Conservation (phyloP, 2,113 vertebrate species). For the Xiphophorus maculatus region DNA sequence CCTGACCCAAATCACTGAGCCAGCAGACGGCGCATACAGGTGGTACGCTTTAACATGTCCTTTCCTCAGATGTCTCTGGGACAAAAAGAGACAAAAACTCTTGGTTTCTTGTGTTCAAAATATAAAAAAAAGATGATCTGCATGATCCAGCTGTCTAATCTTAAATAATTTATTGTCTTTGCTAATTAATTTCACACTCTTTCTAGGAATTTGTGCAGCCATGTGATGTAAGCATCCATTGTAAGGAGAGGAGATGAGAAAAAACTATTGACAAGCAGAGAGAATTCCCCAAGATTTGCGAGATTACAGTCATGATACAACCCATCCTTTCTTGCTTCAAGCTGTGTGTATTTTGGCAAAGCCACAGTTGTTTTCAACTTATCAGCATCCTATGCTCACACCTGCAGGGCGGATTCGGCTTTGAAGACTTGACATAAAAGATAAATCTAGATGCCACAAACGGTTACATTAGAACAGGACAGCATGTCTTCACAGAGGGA, state of each 20-base stretch:
- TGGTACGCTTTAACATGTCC: conserved; percentile 36
- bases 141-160: not conserved
- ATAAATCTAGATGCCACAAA: not conserved
- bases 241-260: not conserved
- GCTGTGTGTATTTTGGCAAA: conserved; percentile 2
- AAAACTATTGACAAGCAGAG: too few relatives aligned
- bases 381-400: not conserved
- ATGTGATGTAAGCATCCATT: not conserved
- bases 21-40: conserved; percentile 46
- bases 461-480: not conserved
- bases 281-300: not conserved
- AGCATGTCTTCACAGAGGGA: not conserved
- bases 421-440: not conserved
- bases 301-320: not conserved
- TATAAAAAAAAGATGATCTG: not conserved
- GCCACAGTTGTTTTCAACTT: not conserved
- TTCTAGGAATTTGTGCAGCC: not conserved
- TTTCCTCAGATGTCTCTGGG: not conserved
- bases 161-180: not conserved
- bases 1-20: conserved; percentile 27
- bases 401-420: not conserved
- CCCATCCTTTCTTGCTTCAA: not conserved
- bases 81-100: not conserved
- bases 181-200: not conserved
- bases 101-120: conserved; percentile 1